Evolutionary conservation across 2,888 invertebrate genomes (phyloP).

Genomic region (Hipparchia sbordonii): DNA sequence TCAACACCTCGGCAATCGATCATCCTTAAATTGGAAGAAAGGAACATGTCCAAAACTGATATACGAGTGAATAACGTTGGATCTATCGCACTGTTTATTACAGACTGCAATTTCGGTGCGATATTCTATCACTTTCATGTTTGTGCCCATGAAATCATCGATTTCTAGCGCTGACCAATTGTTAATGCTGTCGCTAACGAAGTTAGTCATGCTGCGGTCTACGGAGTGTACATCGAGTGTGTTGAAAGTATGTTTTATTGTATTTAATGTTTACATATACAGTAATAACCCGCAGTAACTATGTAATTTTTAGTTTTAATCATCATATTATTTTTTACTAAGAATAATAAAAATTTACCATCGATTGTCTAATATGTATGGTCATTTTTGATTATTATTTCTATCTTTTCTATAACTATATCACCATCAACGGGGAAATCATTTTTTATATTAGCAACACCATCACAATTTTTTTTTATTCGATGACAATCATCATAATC

Average conservation of each 20-base stretch:
- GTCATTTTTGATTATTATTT: neutral
- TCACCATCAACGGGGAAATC: neutral
- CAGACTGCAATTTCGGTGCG: neutral
- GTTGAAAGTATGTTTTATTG: neutral
- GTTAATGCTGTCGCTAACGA: neutral
- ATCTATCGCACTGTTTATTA: neutral
- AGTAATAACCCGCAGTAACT: neutral
- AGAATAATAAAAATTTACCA: neutral
- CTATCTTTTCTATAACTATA: neutral
- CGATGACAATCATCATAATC: neutral
- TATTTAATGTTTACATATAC: conserved; percentile 2
- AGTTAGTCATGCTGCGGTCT: neutral
- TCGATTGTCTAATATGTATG: neutral
- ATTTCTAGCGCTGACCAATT: neutral
- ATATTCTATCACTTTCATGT: neutral
- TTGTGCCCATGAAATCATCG: neutral
- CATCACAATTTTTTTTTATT: neutral
- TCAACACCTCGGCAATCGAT: neutral
- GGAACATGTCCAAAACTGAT: neutral
- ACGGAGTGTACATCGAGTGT: neutral
- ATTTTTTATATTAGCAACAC: neutral
- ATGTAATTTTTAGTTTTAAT: neutral
- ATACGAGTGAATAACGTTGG: neutral
- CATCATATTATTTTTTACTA: neutral
- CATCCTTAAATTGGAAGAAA: neutral